These are phyloP conservation scores for Himantopus leucocephalus DNA, from an alignment of 2,113 vertebrate genomes.

Conservation along the genomic window DNA sequence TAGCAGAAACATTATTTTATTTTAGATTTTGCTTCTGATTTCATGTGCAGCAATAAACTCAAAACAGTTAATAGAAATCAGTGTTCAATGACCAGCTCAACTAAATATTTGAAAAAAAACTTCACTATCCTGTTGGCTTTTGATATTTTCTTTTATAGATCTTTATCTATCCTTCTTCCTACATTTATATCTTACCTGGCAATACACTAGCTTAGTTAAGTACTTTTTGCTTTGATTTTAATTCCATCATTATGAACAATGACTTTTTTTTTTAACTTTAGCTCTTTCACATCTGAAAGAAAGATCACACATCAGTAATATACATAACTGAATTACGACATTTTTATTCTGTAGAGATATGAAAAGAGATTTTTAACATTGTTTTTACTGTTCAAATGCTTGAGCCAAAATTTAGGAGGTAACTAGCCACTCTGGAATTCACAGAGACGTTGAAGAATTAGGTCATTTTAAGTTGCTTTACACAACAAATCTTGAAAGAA, in stretches of 20 bases:
- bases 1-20: background rate
- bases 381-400: background rate
- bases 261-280: background rate
- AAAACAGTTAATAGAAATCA: background rate
- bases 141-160: background rate
- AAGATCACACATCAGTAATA: background rate
- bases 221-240: background rate
- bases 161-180: background rate
- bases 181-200: background rate
- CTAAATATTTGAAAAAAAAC: background rate
- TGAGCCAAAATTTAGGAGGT: background rate
- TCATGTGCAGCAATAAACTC: background rate
- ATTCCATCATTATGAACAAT: background rate
- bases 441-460: background rate
- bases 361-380: background rate
- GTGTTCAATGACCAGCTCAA: background rate
- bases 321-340: background rate
- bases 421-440: background rate
- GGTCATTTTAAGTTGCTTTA: background rate
- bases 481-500: background rate
- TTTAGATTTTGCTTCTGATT: background rate
- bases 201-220: background rate
- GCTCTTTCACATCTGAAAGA: background rate
- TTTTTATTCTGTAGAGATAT: background rate
- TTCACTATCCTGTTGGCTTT: background rate